Conservation (phyloP, 2,113 vertebrate genomes). For the Pachypanchax playfairii region DNA sequence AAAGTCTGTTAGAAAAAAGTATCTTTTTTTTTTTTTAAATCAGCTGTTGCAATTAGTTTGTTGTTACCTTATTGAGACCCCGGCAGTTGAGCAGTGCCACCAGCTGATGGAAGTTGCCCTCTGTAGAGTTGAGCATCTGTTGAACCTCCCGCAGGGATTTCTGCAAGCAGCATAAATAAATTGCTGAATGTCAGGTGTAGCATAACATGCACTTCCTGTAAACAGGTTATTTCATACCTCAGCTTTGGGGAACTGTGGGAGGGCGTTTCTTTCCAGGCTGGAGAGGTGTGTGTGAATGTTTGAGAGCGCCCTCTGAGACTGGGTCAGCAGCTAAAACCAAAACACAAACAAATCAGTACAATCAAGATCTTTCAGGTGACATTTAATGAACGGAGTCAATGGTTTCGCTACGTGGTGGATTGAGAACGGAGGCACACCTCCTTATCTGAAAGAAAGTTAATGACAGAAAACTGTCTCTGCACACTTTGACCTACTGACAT, state of each 20-base stretch:
- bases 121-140: slow-evolving; percentile 88
- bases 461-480: too few species aligned
- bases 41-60: neutral
- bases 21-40: too few species aligned
- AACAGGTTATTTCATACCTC: slow-evolving; percentile 72
- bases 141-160: slow-evolving; percentile 86
- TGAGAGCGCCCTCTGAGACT: slow-evolving; percentile 88
- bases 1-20: neutral
- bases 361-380: slow-evolving; percentile 4
- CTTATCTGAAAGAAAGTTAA: too few species aligned
- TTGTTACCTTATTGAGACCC: slow-evolving; percentile 87
- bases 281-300: slow-evolving; percentile 89
- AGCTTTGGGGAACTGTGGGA: slow-evolving; percentile 85
- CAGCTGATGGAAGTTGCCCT: slow-evolving; percentile 90
- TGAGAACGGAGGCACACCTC: too few species aligned
- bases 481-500: too few species aligned
- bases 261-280: slow-evolving; percentile 85
- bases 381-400: too few species aligned
- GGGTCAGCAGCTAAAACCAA: slow-evolving; percentile 83
- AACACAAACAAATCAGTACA: slow-evolving; percentile 20
- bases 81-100: slow-evolving; percentile 89
- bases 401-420: too few species aligned
- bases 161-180: slow-evolving; percentile 60
- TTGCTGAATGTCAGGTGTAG: neutral
- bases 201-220: neutral